Conservation (phyloP, 2,113 vertebrate genomes). For the Nycticebus coucang region DNA sequence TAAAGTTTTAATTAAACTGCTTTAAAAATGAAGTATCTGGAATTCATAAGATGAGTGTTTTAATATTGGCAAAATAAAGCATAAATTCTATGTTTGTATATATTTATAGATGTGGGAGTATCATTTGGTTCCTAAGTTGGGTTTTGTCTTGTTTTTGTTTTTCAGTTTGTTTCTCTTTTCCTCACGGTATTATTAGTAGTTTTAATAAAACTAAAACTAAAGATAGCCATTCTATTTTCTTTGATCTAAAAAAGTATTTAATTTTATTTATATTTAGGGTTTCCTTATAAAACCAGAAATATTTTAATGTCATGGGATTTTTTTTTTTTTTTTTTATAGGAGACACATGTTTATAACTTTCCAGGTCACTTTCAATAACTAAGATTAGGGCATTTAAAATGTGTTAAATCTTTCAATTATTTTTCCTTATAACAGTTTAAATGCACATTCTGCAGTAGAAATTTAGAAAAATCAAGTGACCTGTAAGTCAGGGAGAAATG, state of each 20-base stretch:
- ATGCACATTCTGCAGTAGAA: background rate
- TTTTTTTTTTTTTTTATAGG: too few relatives aligned
- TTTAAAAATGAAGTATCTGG: constrained; percentile 14
- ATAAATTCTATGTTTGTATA: background rate
- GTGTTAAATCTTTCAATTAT: background rate
- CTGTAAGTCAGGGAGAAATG: background rate
- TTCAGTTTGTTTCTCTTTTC: background rate
- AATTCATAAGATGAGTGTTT: background rate
- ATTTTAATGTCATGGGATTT: background rate
- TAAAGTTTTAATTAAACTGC: background rate
- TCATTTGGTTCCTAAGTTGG: background rate
- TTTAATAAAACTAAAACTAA: constrained; percentile 10
- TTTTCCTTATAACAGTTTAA: background rate
- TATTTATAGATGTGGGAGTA: background rate
- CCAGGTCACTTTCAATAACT: background rate
- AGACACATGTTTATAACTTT: background rate
- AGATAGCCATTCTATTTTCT: background rate
- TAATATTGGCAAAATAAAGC: constrained; percentile 35
- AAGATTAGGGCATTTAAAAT: constrained; percentile 29
- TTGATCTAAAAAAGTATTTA: background rate
- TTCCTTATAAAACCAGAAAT: background rate
- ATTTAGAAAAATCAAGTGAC: background rate
- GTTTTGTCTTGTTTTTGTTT: background rate
- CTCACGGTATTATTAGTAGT: background rate
- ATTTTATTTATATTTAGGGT: background rate